Base-by-base conservation (phyloP, 2,113 vertebrate genomes). In the Neogale vison region DNA sequence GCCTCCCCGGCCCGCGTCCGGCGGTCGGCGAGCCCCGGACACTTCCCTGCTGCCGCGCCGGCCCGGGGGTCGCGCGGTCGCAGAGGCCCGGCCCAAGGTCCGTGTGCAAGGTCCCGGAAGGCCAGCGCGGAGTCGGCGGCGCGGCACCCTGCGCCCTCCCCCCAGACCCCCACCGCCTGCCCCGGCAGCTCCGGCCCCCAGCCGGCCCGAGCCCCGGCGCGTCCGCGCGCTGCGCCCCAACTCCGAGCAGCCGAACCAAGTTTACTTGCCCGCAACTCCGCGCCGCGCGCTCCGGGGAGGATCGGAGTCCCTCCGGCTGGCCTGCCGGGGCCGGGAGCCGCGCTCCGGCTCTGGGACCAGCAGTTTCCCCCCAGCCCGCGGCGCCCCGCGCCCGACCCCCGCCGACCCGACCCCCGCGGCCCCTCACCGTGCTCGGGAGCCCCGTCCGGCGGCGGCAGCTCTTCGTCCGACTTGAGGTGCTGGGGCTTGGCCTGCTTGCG, bases 401-500 rank as follows among this genome's bases (percentile, higher is more conserved):
- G 84, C 72, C 15, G 79, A 8, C 23, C 47, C 96, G 86, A 92
- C 93, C 63, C 90, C 88, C 36, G 97, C 94, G 96, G 95, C 86
- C 96, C 74, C 98, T 99, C 99, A 99, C 99, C 99, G 99, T 99
- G 99, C 96, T 99, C 99, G 29, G 99, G 99, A 97, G 99, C 99
- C 98, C 99, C 99, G 98, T 99, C 99, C 98, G 99, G 98, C 98
- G 98, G 98, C 98, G 98, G 99, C 90, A 99, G 98, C 98, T 99
- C 99, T 97, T 99, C 99, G 99, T 99, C 99, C 98, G 99, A 99
- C 98, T 99, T 99, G 98, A 99, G 99, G 98, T 99, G 99, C 99
- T 99, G 99, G 97, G 99, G 99, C 98, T 99, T 99, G 98, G 99
- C 99, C 99, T 99, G 99, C 99, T 99, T 99, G 99, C 99, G 99